Conservation (phyloP, 2,797 vertebrate genomes). For the Chaetophractus vellerosus region DNA sequence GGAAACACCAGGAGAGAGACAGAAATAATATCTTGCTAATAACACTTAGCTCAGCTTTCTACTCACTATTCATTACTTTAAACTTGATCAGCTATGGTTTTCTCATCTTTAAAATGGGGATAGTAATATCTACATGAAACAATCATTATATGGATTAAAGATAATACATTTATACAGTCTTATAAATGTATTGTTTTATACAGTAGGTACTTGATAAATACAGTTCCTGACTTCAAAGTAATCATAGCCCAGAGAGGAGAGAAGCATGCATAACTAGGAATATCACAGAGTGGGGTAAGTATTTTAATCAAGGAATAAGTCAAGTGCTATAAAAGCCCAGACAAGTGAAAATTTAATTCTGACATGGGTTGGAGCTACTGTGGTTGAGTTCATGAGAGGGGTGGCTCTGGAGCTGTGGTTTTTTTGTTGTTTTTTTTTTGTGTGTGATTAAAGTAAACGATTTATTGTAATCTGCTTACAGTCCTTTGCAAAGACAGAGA, state of each 20-base stretch:
- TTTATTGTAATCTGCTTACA: slow-evolving; percentile 99
- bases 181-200: too few relatives aligned
- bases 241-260: neutral
- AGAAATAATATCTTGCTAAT: neutral
- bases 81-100: neutral
- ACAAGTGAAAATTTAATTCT: neutral
- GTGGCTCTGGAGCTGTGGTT: neutral
- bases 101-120: neutral
- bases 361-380: neutral
- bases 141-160: neutral
- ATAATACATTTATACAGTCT: too few relatives aligned
- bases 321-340: neutral
- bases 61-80: neutral
- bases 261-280: neutral
- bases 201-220: neutral
- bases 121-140: too few relatives aligned
- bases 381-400: neutral
- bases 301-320: neutral
- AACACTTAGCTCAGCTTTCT: neutral
- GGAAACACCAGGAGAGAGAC: neutral
- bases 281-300: neutral
- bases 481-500: slow-evolving; percentile 97
- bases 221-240: neutral
- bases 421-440: too few relatives aligned
- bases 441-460: slow-evolving; percentile 94